phyloP scores from a whole-genome alignment of 2,113 vertebrate genomes.

The Petrocephalus microphthalmus region DNA sequence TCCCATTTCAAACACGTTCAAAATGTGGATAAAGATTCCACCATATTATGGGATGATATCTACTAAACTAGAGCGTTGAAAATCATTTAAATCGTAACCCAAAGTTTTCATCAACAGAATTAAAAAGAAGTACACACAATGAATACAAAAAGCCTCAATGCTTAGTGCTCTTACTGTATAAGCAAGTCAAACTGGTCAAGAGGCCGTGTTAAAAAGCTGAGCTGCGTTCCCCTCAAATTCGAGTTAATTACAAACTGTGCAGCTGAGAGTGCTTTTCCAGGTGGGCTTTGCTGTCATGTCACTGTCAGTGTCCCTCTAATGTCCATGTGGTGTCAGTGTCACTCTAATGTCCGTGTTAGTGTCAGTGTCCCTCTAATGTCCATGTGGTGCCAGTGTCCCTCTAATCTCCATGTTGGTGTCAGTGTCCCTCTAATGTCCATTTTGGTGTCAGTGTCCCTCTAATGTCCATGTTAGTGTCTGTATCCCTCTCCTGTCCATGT shows the following conservation, averaged over 20 bases:
- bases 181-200: neutral
- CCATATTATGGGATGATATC: neutral
- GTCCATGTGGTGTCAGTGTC: neutral
- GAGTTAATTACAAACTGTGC: neutral
- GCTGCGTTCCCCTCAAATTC: neutral
- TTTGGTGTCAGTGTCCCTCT: neutral
- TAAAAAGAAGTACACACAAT: neutral
- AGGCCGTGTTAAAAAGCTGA: neutral
- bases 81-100: neutral
- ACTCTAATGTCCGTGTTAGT: neutral
- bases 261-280: neutral
- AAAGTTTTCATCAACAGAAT: neutral
- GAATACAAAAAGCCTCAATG: neutral
- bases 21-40: neutral
- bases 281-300: neutral
- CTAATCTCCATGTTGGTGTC: neutral
- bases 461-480: neutral
- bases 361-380: neutral
- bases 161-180: neutral
- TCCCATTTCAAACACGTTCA: neutral
- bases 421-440: neutral
- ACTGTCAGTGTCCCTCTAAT: neutral
- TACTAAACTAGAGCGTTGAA: neutral
- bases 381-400: neutral
- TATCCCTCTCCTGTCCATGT: neutral